Evolutionary conservation across 2,113 vertebrate genomes (phyloP), one percentile per base, ranked within the genome.

Genomic region (Heterochromis multidens): DNA sequence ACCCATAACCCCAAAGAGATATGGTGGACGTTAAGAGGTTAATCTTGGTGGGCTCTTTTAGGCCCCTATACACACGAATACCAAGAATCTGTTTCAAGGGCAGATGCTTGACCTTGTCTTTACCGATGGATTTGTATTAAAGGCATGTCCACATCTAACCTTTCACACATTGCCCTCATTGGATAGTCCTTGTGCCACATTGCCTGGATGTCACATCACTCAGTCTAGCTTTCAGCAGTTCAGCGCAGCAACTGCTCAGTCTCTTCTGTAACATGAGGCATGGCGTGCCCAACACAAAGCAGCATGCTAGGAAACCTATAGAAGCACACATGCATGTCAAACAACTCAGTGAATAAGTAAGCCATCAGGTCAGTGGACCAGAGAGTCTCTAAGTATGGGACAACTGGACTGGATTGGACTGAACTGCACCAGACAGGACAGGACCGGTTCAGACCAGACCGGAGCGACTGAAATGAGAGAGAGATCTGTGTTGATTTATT

Each of bases 301-400:
- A 85, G 92, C 95, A 95, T 95, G 95, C 93, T 90, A 77, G 88
- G 89, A 87, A 94, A 92, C 83, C 88, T 87, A 88, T 46, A 95
- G 85, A 93, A 93, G 92, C 93, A 91, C 88, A 92, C 94, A 94
- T 94, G 94, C 95, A 94, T 79, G 87, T 85, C 86, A 84, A 89
- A 89, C 84, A 85, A 87, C 83, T 87, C 25, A 1, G 63, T 88
- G 84, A 84, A 81, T 70, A 87, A 87, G 72, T 77, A 88, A 87
- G 63, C 84, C 62, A 40, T 27, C 67, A 25, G 87, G 65, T 87
- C 65, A 33, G 27, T 4, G 10, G 79, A 82, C 87, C 77, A 54
- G 54, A 87, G 46, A 84, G 91, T 90, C 67, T 88, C 19, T 77
- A 83, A 33, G 61, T 62, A 79, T 79, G 65, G 76, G 62, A 77